These are phyloP conservation scores for Noctilio leporinus DNA, from an alignment of 2,113 vertebrate genomes.

Conservation along the genomic window DNA sequence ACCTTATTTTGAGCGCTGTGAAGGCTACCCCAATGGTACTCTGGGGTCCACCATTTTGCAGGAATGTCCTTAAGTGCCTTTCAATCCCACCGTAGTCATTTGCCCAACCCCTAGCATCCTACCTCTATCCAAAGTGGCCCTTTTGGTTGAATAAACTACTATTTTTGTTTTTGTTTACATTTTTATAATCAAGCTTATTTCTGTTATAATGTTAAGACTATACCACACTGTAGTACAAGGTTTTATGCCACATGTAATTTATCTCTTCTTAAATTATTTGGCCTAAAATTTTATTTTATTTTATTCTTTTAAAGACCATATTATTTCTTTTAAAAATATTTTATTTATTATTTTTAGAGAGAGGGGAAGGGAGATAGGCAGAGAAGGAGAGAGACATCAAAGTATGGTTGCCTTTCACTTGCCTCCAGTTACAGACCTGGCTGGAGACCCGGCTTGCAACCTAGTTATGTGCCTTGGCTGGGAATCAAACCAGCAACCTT, in stretches of 20 bases:
- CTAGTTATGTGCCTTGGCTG: too few species aligned
- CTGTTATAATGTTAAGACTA: background rate
- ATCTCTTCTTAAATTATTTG: background rate
- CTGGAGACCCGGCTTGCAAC: too few species aligned
- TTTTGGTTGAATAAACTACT: background rate
- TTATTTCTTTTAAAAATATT: too few species aligned
- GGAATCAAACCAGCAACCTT: too few species aligned
- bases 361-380: too few species aligned
- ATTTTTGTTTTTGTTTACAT: background rate
- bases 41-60: background rate
- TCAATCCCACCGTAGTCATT: background rate
- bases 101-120: background rate
- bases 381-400: too few species aligned
- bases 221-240: background rate
- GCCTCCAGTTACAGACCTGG: too few species aligned
- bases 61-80: background rate
- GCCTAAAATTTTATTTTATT: background rate
- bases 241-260: background rate
- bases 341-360: too few species aligned
- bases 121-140: accelerated
- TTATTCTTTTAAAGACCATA: background rate
- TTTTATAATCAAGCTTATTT: background rate
- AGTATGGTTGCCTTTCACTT: too few species aligned
- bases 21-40: accelerated
- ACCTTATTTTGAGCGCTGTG: too few species aligned